Conservation (phyloP, 2,888 invertebrate genomes). For the Phyllotreta striolata region DNA sequence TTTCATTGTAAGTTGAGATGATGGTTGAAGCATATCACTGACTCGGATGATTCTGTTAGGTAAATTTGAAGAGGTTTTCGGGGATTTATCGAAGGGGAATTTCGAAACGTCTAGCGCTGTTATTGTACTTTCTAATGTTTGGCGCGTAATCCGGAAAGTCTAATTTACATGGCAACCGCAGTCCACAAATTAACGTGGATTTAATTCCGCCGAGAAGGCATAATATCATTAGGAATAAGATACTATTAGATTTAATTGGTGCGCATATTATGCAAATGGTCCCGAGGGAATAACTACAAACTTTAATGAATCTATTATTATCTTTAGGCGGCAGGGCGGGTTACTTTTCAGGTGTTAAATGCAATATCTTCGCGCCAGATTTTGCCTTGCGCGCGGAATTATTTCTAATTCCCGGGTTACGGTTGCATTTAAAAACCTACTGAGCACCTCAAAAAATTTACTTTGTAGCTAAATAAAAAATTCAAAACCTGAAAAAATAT, state of each 20-base stretch:
- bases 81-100: not conserved
- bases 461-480: no score
- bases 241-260: slow-evolving; percentile 48
- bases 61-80: no score
- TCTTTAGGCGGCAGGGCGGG: slow-evolving; percentile 29
- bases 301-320: slow-evolving; percentile 40
- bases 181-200: slow-evolving; percentile 52
- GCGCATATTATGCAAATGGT: slow-evolving; percentile 39
- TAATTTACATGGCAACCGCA: slow-evolving; percentile 50
- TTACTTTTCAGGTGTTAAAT: slow-evolving; percentile 31
- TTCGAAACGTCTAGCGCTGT: slow-evolving; percentile 7
- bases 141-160: slow-evolving; percentile 44
- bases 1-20: no score
- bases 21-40: no score
- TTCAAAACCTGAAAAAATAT: no score
- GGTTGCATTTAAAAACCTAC: no score
- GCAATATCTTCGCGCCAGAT: slow-evolving; percentile 26
- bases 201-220: slow-evolving; percentile 47
- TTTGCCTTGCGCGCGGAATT: slow-evolving; percentile 25
- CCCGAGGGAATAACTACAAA: slow-evolving; percentile 34
- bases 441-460: no score
- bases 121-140: slow-evolving; percentile 29
- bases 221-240: slow-evolving; percentile 50
- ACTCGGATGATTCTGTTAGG: no score
- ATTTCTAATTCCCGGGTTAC: not conserved